These are phyloP conservation scores for Antechinus stuartii DNA, from an alignment of 2,113 vertebrate species.

Conservation along the genomic window DNA sequence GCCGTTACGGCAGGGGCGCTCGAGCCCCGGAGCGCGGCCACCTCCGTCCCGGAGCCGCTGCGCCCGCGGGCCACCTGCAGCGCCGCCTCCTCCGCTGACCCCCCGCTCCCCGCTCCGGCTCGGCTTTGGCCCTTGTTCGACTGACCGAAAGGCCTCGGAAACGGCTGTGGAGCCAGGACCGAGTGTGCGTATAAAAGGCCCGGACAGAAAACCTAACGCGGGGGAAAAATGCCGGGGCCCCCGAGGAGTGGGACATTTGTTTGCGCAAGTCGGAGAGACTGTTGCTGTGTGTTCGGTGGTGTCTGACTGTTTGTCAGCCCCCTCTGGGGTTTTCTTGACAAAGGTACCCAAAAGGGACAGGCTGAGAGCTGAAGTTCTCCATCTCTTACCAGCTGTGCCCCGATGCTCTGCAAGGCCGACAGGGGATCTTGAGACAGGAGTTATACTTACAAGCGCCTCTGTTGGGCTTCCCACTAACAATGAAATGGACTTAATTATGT, in stretches of 20 bases:
- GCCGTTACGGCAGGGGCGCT: too few relatives aligned
- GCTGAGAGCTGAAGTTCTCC: neutral
- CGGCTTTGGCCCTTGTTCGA: rapidly evolving
- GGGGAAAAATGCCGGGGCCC: neutral
- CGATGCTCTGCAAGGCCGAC: neutral
- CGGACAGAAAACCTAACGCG: too few relatives aligned
- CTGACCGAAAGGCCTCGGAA: neutral
- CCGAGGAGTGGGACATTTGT: rapidly evolving
- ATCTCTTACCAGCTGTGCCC: neutral
- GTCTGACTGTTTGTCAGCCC: neutral
- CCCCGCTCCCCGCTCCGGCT: neutral
- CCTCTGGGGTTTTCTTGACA: neutral
- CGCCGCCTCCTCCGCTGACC: neutral
- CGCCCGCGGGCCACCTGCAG: too few relatives aligned
- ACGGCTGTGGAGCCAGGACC: neutral
- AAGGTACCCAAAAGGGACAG: neutral
- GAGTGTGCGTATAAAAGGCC: neutral
- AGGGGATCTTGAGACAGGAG: neutral
- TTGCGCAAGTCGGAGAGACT: too few relatives aligned
- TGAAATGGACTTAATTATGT: neutral
- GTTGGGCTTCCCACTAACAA: neutral
- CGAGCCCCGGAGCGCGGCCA: too few relatives aligned
- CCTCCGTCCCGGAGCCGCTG: neutral
- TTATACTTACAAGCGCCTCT: neutral
- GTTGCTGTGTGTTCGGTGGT: neutral